Evolutionary conservation across 1,140 invertebrate genomes (phyloP), one percentile per base, ranked within the genome.

Genomic region (Tribolium madens): DNA sequence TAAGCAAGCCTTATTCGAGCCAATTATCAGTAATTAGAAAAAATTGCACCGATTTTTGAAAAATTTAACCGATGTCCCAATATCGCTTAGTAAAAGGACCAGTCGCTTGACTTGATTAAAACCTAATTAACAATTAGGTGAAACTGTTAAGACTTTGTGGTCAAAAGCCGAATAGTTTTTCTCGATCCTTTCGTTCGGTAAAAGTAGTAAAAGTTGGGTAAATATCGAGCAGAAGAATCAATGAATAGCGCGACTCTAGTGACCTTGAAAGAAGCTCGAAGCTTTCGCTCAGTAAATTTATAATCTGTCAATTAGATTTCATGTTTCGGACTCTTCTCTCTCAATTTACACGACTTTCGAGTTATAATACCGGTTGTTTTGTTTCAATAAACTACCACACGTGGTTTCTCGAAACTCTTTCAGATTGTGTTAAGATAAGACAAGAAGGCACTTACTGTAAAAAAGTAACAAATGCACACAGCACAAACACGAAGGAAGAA

Each of bases 401-500:
- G n/a, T 42, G 7, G 36, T 42, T 31, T 6, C 36, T 36, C 2
- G 3, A 33, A 64, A 64, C 31, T 26, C 50, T 52, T 72, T 50
- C 70, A 72, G 70, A 72, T 48, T 48, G 46, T 52, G 17, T 52
- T 64, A 64, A 64, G 57, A 15, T 64, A 77, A 70, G 31, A 77
- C 42, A 75, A 50, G 72, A 77, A 75, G 77, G 31, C 57, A 79
- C 78, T 79, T 79, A 79, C 78, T 71, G 75, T 74, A 74, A 73
- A 75, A 75, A 76, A 36, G 57, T 71, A 42, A 75, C 48, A 42
- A 78, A 77, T 75, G 72, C 70, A 81, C 79, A 76, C 79, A 74
- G 73, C 78, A 77, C 79, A 73, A 78, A 46, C 76, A 81, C 79
- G 72, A 78, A 73, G 69, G 76, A 80, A 80, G 79, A 79, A 79